Evolutionary conservation across 2,888 invertebrate genomes (phyloP).

Genomic region (Nephrotoma guestfalica): DNA sequence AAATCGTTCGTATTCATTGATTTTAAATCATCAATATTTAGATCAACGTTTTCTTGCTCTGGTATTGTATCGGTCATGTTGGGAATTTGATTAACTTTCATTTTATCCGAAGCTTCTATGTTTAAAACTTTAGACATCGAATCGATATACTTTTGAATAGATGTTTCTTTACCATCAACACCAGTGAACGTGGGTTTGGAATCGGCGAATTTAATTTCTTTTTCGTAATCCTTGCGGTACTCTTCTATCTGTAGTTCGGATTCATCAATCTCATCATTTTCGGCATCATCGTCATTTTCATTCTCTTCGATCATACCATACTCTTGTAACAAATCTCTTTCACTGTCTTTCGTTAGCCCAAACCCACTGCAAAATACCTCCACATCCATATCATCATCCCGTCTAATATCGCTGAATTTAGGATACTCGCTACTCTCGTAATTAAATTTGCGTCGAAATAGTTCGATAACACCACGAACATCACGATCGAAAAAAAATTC

Average conservation of each 20-base stretch:
- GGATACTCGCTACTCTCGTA: constrained; percentile 78
- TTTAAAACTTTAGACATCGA: constrained; percentile 24
- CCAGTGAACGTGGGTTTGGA: constrained; percentile 29
- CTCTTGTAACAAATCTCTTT: constrained; percentile 50
- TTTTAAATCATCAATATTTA: background rate
- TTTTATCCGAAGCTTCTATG: constrained; percentile 14
- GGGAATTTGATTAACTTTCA: background rate
- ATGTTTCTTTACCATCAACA: constrained; percentile 31
- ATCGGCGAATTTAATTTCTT: constrained; percentile 33
- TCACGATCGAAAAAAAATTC: constrained; percentile 88
- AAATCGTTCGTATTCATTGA: constrained; percentile 21
- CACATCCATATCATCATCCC: constrained; percentile 70
- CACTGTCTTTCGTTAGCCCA: constrained; percentile 72
- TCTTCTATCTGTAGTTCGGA: constrained; percentile 16
- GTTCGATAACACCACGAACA: constrained; percentile 79
- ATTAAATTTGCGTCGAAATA: constrained; percentile 78
- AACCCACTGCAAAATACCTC: constrained; percentile 89
- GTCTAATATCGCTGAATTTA: constrained; percentile 56
- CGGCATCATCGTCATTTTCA: constrained; percentile 19
- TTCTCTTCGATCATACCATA: constrained; percentile 37
- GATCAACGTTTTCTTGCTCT: background rate
- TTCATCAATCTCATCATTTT: constrained; percentile 16
- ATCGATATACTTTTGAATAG: constrained; percentile 29
- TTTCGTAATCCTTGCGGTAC: constrained; percentile 26
- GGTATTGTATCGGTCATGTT: background rate